These are phyloP conservation scores for Lytechinus variegatus DNA, from an alignment of 35 echinoderm and acorn worm genomes.

Conservation along the genomic window DNA sequence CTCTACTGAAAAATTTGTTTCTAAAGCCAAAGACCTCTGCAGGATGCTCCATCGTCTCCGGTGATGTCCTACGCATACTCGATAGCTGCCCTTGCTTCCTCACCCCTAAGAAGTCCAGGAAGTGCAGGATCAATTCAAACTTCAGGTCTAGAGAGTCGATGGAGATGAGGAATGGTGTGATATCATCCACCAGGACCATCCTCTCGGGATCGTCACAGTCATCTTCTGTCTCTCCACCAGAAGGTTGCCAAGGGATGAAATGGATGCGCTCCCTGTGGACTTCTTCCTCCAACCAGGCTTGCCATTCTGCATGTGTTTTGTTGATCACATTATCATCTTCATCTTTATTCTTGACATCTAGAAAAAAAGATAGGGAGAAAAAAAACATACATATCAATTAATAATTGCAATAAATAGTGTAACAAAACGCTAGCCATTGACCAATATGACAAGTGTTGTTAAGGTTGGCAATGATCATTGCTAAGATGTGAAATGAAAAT, in stretches of 20 bases:
- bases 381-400: background rate
- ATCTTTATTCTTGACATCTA: slow-evolving; percentile 49
- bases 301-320: slow-evolving; percentile 49
- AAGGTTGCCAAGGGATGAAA: slow-evolving; percentile 86
- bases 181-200: slow-evolving; percentile 95
- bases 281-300: slow-evolving; percentile 84
- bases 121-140: slow-evolving; percentile 64
- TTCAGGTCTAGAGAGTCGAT: slow-evolving; percentile 55
- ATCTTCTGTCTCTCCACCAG: slow-evolving; percentile 78
- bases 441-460: too few species aligned
- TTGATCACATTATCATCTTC: slow-evolving; percentile 56
- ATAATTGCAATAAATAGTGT: too few species aligned
- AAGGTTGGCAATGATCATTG: too few species aligned
- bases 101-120: slow-evolving; percentile 88
- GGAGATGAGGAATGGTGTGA: slow-evolving; percentile 81
- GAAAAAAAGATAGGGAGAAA: background rate
- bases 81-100: background rate
- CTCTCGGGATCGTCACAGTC: slow-evolving; percentile 99
- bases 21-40: background rate
- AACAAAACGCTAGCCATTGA: too few species aligned
- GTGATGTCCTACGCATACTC: background rate
- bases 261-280: slow-evolving; percentile 64
- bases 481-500: too few species aligned
- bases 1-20: background rate
- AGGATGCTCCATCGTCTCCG: slow-evolving; percentile 23